These are phyloP conservation scores for Onychorhynchus coronatus DNA, from an alignment of 2,113 vertebrate species.

Conservation along the genomic window DNA sequence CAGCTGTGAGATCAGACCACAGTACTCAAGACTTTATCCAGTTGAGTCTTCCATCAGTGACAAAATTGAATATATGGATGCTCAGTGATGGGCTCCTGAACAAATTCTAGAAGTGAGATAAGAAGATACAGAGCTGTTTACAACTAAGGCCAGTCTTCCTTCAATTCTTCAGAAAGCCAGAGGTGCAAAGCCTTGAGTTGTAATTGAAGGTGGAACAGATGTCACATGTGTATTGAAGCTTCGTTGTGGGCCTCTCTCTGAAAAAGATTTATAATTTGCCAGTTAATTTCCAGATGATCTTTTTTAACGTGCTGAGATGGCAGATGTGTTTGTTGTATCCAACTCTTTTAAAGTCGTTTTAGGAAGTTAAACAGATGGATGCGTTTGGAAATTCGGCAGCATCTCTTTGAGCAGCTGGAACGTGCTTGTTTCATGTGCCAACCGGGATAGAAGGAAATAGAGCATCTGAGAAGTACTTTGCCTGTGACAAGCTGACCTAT, in stretches of 20 bases:
- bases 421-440: background rate
- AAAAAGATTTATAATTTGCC: background rate
- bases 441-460: fast-evolving
- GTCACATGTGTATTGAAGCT: background rate
- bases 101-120: background rate
- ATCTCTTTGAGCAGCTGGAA: slow-evolving; percentile 1
- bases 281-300: slow-evolving; percentile 34
- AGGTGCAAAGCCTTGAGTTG: background rate
- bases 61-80: background rate
- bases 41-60: background rate
- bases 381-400: slow-evolving; percentile 10
- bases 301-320: background rate
- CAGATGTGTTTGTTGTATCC: slow-evolving; percentile 45
- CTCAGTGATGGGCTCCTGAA: background rate
- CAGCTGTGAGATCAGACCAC: background rate
- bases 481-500: background rate
- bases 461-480: background rate
- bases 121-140: background rate
- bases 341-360: background rate
- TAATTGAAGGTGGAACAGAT: background rate
- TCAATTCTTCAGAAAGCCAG: background rate
- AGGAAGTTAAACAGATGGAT: slow-evolving; percentile 34
- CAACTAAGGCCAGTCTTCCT: background rate
- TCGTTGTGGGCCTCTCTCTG: background rate
- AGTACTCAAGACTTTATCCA: background rate